Evolutionary conservation across 2,888 invertebrate genomes (phyloP).

Genomic region (Bombylius major): DNA sequence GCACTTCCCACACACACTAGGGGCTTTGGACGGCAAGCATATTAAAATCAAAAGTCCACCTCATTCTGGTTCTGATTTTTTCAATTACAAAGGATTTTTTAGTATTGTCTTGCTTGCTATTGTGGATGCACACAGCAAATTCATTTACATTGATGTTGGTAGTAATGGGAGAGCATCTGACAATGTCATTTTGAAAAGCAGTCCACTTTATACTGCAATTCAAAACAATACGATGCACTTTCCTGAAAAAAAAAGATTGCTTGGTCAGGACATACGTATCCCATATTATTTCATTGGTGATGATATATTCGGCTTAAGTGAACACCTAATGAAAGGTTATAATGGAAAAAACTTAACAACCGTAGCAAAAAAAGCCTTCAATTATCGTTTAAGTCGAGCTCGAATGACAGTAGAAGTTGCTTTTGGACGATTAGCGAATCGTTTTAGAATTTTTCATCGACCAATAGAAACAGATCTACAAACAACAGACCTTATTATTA

Average conservation of each 20-base stretch:
- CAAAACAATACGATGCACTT: neutral
- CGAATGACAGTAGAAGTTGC: neutral
- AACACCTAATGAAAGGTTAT: conserved; percentile 1
- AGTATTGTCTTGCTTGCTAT: neutral
- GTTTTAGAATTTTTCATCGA: conserved; percentile 1
- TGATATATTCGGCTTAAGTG: neutral
- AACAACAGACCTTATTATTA: too few relatives aligned
- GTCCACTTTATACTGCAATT: neutral
- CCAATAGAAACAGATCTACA: neutral
- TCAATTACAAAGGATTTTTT: conserved; percentile 20
- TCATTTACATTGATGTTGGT: conserved; percentile 3
- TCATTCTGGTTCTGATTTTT: too few relatives aligned
- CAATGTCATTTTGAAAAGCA: conserved; percentile 1
- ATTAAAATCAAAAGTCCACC: conserved; percentile 21
- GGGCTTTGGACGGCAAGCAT: too few relatives aligned
- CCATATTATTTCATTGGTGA: conserved; percentile 1
- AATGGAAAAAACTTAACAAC: neutral
- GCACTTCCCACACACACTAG: too few relatives aligned
- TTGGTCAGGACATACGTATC: neutral
- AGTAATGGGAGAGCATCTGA: conserved; percentile 1
- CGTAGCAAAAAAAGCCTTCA: neutral
- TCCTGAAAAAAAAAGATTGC: neutral
- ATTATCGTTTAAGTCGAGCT: conserved; percentile 1
- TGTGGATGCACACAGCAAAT: neutral
- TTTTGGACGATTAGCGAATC: conserved; percentile 1